Conservation (phyloP, 1,140 invertebrate genomes). For the Drosophila nigrodunni region DNA sequence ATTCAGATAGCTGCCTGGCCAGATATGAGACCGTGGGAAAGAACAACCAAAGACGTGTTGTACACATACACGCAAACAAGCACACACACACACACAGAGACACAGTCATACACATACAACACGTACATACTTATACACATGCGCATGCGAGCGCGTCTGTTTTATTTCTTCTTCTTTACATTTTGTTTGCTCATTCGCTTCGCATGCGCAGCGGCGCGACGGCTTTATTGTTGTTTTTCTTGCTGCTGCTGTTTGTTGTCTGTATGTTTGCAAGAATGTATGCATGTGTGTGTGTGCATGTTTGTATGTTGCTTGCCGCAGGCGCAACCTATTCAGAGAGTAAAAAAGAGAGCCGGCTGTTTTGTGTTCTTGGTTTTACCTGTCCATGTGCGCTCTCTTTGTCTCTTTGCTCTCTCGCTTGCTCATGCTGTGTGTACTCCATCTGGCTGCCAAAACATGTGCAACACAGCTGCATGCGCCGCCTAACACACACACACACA, state of each 20-base stretch:
- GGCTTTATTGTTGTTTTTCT: slow-evolving; percentile 32
- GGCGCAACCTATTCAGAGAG: slow-evolving; percentile 40
- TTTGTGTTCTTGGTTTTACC: slow-evolving; percentile 32
- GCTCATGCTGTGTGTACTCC: slow-evolving; percentile 20
- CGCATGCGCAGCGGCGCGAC: slow-evolving; percentile 70
- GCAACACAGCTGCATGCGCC: slow-evolving; percentile 70
- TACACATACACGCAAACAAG: slow-evolving; percentile 46
- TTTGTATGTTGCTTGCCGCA: slow-evolving; percentile 34
- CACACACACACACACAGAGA: neutral
- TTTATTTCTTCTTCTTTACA: slow-evolving; percentile 72
- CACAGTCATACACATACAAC: slow-evolving; percentile 7
- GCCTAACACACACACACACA: slow-evolving; percentile 16
- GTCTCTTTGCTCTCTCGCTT: slow-evolving; percentile 20
- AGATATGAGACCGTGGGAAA: slow-evolving; percentile 85
- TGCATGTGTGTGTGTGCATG: slow-evolving; percentile 17
- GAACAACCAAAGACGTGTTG: slow-evolving; percentile 84
- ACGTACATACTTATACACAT: slow-evolving; percentile 35
- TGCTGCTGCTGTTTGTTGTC: slow-evolving; percentile 22
- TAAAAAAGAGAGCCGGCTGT: slow-evolving; percentile 52
- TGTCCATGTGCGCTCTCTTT: slow-evolving; percentile 23
- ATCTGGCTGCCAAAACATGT: slow-evolving; percentile 62
- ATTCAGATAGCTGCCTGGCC: slow-evolving; percentile 78
- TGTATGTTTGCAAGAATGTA: slow-evolving; percentile 18
- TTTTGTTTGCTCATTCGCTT: slow-evolving; percentile 81
- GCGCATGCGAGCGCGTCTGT: slow-evolving; percentile 57